Percentiles rank a stretch among this genome's conserved stretches.
phyloP scores from a whole-genome alignment of 2,888 invertebrate genomes.

The Aleiodes alternator region DNA sequence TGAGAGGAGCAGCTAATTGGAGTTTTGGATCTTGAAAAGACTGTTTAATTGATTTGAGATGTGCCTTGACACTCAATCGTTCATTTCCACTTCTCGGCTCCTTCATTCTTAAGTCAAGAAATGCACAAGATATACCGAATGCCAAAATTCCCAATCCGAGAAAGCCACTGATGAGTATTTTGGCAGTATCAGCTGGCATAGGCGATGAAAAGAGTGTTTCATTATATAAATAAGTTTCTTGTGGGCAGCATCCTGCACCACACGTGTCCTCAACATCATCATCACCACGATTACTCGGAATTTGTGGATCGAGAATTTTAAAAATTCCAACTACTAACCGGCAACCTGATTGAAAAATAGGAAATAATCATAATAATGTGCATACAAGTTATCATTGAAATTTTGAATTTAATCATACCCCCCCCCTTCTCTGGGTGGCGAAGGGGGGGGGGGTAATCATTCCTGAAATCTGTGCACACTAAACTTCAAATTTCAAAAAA shows the following conservation, averaged over 20 bases:
- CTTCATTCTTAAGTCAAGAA: slow-evolving; percentile 70
- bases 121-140: slow-evolving; percentile 69
- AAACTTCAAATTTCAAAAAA: no score
- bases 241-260: slow-evolving; percentile 70
- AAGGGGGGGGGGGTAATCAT: no score
- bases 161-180: slow-evolving; percentile 68
- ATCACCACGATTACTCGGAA: slow-evolving; percentile 52
- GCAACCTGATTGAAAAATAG: slow-evolving; percentile 62
- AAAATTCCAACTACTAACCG: slow-evolving; percentile 67
- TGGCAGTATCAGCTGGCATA: slow-evolving; percentile 63
- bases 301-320: slow-evolving; percentile 62
- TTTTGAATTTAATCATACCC: no score
- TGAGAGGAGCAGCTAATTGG: slow-evolving; percentile 85
- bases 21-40: slow-evolving; percentile 81
- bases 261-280: slow-evolving; percentile 65
- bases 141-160: slow-evolving; percentile 69
- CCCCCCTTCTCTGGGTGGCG: no score
- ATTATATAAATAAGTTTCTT: slow-evolving; percentile 66
- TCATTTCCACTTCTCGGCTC: slow-evolving; percentile 65
- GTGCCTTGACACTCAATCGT: slow-evolving; percentile 57
- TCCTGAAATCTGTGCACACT: no score
- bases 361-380: not conserved
- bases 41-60: slow-evolving; percentile 76
- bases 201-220: slow-evolving; percentile 63
- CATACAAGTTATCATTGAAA: no score